A percentile compares a stretch with the other conserved stretches of the same genome.
These are phyloP conservation scores for Heteronetta atricapilla DNA, from an alignment of 2,113 vertebrate genomes.

Conservation along the genomic window DNA sequence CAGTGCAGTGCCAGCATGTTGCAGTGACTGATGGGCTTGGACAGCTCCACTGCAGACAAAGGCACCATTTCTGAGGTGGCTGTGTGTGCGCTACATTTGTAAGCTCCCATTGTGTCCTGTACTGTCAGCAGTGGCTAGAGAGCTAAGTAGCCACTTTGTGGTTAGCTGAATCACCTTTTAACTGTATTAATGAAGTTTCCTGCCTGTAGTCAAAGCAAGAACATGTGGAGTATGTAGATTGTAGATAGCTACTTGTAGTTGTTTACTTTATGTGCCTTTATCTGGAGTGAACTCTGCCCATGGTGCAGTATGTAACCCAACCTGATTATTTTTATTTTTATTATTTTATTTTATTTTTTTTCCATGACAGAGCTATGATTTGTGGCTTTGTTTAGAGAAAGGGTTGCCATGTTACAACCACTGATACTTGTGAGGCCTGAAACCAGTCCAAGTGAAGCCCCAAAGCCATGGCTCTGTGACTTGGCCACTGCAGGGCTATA, in stretches of 20 bases:
- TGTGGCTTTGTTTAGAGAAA: not conserved
- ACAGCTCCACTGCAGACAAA: not conserved
- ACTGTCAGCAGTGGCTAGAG: not conserved
- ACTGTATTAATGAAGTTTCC: not conserved
- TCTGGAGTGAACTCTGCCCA: not conserved
- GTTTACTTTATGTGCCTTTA: not conserved
- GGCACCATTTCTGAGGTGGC: not conserved
- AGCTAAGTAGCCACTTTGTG: accelerated
- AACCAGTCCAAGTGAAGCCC: not conserved
- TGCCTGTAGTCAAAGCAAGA: not conserved
- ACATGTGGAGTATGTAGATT: not conserved
- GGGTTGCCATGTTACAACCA: accelerated
- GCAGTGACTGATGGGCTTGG: not conserved
- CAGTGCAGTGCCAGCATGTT: not conserved
- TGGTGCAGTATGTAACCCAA: not conserved
- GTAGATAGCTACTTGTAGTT: not conserved
- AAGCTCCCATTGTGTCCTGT: not conserved
- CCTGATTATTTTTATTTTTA: too few species aligned
- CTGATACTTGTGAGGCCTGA: accelerated
- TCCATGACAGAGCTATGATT: not conserved
- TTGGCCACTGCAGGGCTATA: not conserved
- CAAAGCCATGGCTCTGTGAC: not conserved
- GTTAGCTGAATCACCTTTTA: not conserved
- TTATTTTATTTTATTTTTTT: not conserved
- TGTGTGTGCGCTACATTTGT: accelerated